Base-by-base conservation (phyloP, 2,797 vertebrate genomes). In the Lagocephalus sceleratus region DNA sequence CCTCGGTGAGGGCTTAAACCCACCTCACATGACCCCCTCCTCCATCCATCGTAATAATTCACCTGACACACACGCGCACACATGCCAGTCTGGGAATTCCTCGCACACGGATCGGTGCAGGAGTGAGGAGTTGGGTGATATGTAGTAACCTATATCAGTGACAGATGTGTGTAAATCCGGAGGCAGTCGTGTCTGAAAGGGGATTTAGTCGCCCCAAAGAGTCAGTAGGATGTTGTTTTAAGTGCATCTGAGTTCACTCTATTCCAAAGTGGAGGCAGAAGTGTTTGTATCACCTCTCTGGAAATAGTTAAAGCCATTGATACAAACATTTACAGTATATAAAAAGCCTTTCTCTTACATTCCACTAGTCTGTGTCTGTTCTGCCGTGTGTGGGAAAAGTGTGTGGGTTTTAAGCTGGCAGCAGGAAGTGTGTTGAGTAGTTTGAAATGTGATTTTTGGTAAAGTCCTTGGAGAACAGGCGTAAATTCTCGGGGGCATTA, bases 1-100 rank as follows among this genome's bases (percentile, higher is more conserved):
- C 23, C 23, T 25, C 23, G 6, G 23, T 25, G 23, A 25, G 16
- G 26, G 17, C 55, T 51, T 68, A 60, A 83, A 78, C 66, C 73
- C 47, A 49, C 63, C 73, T 84, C 83, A 77, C 73, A 74, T 85
- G 85, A 85, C 66, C 62, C 35, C 26, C 47, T 73, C 48, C 45
- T 15, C 54, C 61, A 49, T 40, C 61, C n/a, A 56, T 48, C 26
- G 38, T 63, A 42, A 39, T 17, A 49, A 29, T 25, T 20, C 25
- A 3, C 20, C 47, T 32, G 45, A 19, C 44, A 40, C 41, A 46
- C 38, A 54, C 26, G 39, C 25, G 44, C 41, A 47, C 20, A 38
- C 42, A 39, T 41, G 17, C 51, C 22, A 26, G 39, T 26, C 50
- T 26, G 12, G 8, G 11, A 8, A 43, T 11, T 42, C 41, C n/a